These are phyloP conservation scores for Stenotaenia linearis DNA, from an alignment of 2,888 invertebrate genomes.

Conservation along the genomic window DNA sequence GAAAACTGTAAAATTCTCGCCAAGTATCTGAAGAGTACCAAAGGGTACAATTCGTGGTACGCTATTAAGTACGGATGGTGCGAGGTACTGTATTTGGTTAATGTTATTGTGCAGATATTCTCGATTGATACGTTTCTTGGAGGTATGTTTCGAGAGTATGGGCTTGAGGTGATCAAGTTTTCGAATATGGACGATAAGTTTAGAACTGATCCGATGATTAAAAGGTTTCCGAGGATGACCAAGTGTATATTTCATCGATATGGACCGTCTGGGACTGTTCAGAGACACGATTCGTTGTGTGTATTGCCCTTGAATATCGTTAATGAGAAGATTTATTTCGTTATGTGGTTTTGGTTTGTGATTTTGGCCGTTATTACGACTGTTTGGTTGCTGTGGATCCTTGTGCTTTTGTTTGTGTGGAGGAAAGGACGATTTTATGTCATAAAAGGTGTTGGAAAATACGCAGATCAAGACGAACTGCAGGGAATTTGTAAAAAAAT, in stretches of 20 bases:
- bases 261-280: conserved; percentile 43
- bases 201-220: conserved; percentile 41
- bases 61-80: conserved; percentile 42
- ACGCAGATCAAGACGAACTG: conserved; percentile 34
- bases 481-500: neutral
- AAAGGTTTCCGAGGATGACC: conserved; percentile 42
- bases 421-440: conserved; percentile 37
- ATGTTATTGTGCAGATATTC: conserved; percentile 43
- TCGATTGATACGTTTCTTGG: conserved; percentile 42
- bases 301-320: conserved; percentile 44
- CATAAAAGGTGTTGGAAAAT: conserved; percentile 36
- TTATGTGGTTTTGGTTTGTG: conserved; percentile 41
- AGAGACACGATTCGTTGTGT: conserved; percentile 43
- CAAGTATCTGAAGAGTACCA: conserved; percentile 37
- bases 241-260: conserved; percentile 43
- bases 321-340: conserved; percentile 42
- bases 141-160: conserved; percentile 42
- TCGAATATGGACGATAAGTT: conserved; percentile 39
- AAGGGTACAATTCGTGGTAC: conserved; percentile 39
- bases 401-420: conserved; percentile 39
- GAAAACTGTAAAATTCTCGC: conserved; percentile 48
- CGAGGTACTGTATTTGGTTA: conserved; percentile 42
- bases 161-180: conserved; percentile 40
- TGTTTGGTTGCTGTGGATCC: conserved; percentile 37
- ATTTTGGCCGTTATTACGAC: conserved; percentile 37